These are phyloP conservation scores for Camarhynchus parvulus DNA, from an alignment of 2,113 vertebrate species.

Conservation along the genomic window DNA sequence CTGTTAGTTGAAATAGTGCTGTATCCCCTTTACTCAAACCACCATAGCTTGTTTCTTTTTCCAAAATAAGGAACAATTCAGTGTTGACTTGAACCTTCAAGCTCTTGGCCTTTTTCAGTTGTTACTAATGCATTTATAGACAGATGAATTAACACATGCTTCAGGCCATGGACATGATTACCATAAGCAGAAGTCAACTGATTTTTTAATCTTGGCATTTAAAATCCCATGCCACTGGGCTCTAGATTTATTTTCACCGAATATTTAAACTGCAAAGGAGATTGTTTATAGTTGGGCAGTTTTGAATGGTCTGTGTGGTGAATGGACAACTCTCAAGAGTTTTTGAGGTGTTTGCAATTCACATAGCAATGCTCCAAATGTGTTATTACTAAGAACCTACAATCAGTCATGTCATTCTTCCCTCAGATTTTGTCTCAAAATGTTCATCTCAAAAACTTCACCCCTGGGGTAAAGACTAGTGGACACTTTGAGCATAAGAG, in stretches of 20 bases:
- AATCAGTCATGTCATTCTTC: neutral
- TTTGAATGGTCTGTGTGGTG: neutral
- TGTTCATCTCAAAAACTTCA: rapidly evolving
- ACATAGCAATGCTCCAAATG: neutral
- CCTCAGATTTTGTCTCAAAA: neutral
- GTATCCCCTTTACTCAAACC: neutral
- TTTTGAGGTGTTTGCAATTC: neutral
- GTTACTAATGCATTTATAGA: neutral
- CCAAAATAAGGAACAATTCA: neutral
- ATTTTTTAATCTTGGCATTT: neutral
- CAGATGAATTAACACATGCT: neutral
- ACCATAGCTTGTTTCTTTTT: neutral
- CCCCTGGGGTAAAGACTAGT: rapidly evolving
- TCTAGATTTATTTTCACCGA: neutral
- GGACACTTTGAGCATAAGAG: neutral
- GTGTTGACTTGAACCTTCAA: neutral
- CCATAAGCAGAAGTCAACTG: neutral
- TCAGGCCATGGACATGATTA: neutral
- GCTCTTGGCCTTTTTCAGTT: neutral
- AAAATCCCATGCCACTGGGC: neutral
- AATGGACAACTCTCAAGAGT: neutral
- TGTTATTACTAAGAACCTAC: neutral
- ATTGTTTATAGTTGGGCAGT: neutral
- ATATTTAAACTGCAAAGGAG: neutral
- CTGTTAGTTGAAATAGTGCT: neutral